Percentiles rank a stretch among this genome's conserved stretches.
Evolutionary conservation across 35 echinoderm and acorn worm species (phyloP).

Genomic region (Stichopus chloronotus): DNA sequence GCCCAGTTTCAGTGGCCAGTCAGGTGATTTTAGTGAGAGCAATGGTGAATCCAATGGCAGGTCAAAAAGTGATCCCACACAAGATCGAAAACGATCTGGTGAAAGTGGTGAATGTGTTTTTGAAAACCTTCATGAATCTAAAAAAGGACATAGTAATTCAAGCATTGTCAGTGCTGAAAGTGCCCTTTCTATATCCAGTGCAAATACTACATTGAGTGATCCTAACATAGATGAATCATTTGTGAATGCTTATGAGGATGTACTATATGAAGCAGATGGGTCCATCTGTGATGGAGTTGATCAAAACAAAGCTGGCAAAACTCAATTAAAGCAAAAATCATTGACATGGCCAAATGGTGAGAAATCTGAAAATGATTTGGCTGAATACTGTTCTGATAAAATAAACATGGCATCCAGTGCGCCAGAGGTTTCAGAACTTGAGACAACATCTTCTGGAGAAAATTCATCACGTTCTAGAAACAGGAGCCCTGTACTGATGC

Average conservation of each 20-base stretch:
- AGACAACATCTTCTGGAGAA: slow-evolving; percentile 16
- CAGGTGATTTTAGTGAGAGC: slow-evolving; percentile 52
- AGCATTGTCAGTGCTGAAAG: slow-evolving; percentile 71
- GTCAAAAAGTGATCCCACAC: slow-evolving; percentile 66
- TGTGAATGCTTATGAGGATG: slow-evolving; percentile 57
- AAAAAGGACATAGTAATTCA: slow-evolving; percentile 34
- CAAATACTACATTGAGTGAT: slow-evolving; percentile 64
- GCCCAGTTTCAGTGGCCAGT: slow-evolving; percentile 42
- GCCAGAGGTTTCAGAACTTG: slow-evolving; percentile 43
- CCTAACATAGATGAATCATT: slow-evolving; percentile 51
- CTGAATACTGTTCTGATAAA: slow-evolving; percentile 45
- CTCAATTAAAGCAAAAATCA: slow-evolving; percentile 62
- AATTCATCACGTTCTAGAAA: slow-evolving; percentile 2
- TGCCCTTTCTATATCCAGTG: slow-evolving; percentile 64
- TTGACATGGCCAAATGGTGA: slow-evolving; percentile 72
- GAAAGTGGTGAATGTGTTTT: slow-evolving; percentile 12
- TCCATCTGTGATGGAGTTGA: slow-evolving; percentile 46
- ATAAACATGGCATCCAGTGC: slow-evolving; percentile 49
- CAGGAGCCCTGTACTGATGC: slow-evolving; percentile 43
- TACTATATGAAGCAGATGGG: slow-evolving; percentile 51
- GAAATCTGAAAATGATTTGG: slow-evolving; percentile 52
- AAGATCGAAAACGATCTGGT: slow-evolving; percentile 59
- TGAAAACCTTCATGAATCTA: slow-evolving; percentile 41
- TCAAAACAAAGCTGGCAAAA: slow-evolving; percentile 54
- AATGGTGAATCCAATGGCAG: slow-evolving; percentile 59